Base-by-base conservation (phyloP, 53 echinoderm and acorn worm species). In the Actinopyga echinites region DNA sequence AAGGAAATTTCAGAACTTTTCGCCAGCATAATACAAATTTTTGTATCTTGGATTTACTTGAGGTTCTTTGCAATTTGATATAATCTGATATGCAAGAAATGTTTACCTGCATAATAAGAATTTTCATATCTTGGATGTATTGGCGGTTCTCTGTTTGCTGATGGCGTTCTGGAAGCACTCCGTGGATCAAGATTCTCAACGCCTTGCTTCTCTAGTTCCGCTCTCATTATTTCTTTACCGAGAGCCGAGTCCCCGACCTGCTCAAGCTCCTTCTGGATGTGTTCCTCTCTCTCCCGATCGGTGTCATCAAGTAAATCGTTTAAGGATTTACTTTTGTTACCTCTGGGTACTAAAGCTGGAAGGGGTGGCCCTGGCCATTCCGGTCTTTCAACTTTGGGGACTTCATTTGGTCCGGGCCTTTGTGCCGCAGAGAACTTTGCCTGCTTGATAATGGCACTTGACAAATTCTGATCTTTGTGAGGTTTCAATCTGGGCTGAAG, bases 321-420 rank as follows among this genome's bases (percentile, higher is more conserved):
- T 61, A 87, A 56, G 8, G 99, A 99, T 26, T 91, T 99, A 65
- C 94, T 94, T 34, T 92, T 85, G 57, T 64, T 79, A 28, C 89
- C 84, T 56, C 82, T 67, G 42, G 77, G 84, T 37, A 89, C 69
- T 42, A 79, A 77, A 21, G 91, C 80, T 10, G 88, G 89, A 61
- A 90, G 90, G 30, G 92, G 99, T 11, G 95, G 94, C 17, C 89
- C 99, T 4, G 99, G 99, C 92, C 94, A 99, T 74, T 92, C 92
- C 5, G 92, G 95, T 55, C 92, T 68, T 64, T 99, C 99, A 30
- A 99, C 92, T 83, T 95, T 99, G 1, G 91, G 86, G 29, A 84
- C 84, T 65, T 86, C 89, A 26, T 86, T 87, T n/a, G 94, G 92
- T 32, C 84, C 88, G 10, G 94, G 99, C 78, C 90, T 92, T 66